Percentiles rank a stretch among this genome's conserved stretches.
These are phyloP conservation scores for Sipha maydis DNA, from an alignment of 2,888 invertebrate genomes.

Conservation along the genomic window DNA sequence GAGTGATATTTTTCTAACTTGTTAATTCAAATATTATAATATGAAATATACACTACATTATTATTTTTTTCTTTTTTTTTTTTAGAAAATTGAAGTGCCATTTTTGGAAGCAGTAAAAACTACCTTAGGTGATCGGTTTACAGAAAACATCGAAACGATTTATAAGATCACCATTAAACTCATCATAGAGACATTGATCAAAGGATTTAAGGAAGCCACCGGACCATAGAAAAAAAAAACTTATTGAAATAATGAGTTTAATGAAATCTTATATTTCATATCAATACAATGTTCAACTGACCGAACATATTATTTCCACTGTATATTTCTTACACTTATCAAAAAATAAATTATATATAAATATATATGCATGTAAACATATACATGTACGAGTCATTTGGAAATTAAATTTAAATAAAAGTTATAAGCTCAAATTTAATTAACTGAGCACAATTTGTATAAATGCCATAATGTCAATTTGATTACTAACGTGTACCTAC, in stretches of 20 bases:
- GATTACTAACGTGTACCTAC: slow-evolving; percentile 37
- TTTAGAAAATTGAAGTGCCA: slow-evolving; percentile 89
- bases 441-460: slow-evolving; percentile 49
- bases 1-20: no score
- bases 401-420: slow-evolving; percentile 43
- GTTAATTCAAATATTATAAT: no score
- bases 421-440: slow-evolving; percentile 54
- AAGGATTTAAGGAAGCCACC: slow-evolving; percentile 71
- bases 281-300: slow-evolving; percentile 31
- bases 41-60: background rate
- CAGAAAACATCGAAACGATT: slow-evolving; percentile 87
- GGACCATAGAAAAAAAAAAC: slow-evolving; percentile 8
- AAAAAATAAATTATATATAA: background rate
- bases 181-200: slow-evolving; percentile 84
- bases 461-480: slow-evolving; percentile 54
- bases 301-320: slow-evolving; percentile 13
- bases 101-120: slow-evolving; percentile 87
- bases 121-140: slow-evolving; percentile 87
- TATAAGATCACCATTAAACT: slow-evolving; percentile 89
- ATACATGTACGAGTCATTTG: slow-evolving; percentile 18
- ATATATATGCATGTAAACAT: background rate
- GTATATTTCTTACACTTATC: background rate
- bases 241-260: background rate
- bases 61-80: slow-evolving; percentile 65
- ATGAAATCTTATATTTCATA: slow-evolving; percentile 46